Evolutionary conservation across 2,888 invertebrate genomes (phyloP), one percentile per base, ranked within the genome.

Genomic region (Dicroscelio sp.): DNA sequence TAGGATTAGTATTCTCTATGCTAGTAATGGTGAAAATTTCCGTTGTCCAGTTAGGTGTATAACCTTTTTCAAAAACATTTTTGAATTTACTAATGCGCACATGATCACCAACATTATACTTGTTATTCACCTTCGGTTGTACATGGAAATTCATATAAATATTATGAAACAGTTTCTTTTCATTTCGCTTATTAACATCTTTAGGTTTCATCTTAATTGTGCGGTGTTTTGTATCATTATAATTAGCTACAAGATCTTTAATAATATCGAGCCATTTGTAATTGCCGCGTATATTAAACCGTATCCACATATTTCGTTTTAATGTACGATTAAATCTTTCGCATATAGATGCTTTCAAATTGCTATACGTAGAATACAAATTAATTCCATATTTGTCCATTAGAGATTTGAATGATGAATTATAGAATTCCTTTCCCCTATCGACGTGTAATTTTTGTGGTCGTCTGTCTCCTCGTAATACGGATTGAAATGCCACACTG

Each of bases 171-270:
- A 58, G 58, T 58, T 58, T 2, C 23, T n/a, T 25, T n/a, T 20
- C 17, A 58, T 58, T 58, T 3, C 10, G 20, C 3, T 17, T 12
- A 17, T 17, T 58, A 10, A 25, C 78, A 60, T 78, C n/a, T 25
- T 38, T 58, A 14, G 60, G 60, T 23, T 60, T 63, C 79, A 79
- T 79, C 20, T 33, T 27, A 14, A 79, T 79, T 0, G 79, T 79
- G 2, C 79, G 79, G 27, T 90, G 87, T 43, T 55, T 85, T 17
- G 71, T 80, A 30, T 84, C 38, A 60, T 90, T 92, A 35, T 48
- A 96, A 96, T 33, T 1, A 0, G 94, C 93, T 14, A 58, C n/a
- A n/a, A 58, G 12, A 30, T 65, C 1, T 23, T 10, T 10, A 14
- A 48, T 14, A 48, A 48, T 17, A 14, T 2, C 6, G 48, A 6